Evolutionary conservation across 2,113 vertebrate species (phyloP).

Genomic region (Prunella himalayana): DNA sequence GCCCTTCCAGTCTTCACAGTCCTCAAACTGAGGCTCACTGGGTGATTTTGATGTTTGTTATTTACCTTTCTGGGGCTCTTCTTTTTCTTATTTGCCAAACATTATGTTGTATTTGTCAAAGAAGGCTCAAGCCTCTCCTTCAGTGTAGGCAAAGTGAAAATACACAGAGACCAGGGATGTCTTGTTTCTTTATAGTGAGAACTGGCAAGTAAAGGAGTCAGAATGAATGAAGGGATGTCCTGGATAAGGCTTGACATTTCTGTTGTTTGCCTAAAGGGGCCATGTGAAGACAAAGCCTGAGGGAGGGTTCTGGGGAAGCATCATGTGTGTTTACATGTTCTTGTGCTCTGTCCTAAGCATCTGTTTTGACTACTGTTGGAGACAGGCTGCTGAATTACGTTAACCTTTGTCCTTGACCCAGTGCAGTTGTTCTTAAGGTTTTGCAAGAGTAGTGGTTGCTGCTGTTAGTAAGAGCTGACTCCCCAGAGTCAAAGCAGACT

Average conservation of each 20-base stretch:
- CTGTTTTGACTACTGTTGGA: conserved; percentile 27
- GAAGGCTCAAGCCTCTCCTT: neutral
- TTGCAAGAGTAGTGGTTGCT: neutral
- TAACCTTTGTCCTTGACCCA: conserved; percentile 14
- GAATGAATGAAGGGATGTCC: neutral
- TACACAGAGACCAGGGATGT: neutral
- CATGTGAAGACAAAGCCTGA: neutral
- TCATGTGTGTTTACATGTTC: neutral
- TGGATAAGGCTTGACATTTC: neutral
- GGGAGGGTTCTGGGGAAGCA: neutral
- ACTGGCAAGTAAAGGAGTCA: neutral
- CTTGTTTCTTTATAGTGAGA: neutral
- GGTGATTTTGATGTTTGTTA: neutral
- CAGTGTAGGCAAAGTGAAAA: neutral
- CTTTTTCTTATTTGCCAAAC: neutral
- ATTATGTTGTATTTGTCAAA: neutral
- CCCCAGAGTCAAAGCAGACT: neutral
- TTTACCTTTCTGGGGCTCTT: neutral
- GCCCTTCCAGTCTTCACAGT: neutral
- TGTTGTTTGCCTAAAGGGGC: neutral
- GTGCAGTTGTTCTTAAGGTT: neutral
- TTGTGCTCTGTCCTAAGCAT: neutral
- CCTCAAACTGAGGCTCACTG: neutral
- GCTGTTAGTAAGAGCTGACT: neutral
- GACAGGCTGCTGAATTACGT: neutral